Percentiles rank a stretch among this genome's conserved stretches.
These are phyloP conservation scores for Cynopterus sphinx DNA, from an alignment of 2,797 vertebrate genomes.

Conservation along the genomic window DNA sequence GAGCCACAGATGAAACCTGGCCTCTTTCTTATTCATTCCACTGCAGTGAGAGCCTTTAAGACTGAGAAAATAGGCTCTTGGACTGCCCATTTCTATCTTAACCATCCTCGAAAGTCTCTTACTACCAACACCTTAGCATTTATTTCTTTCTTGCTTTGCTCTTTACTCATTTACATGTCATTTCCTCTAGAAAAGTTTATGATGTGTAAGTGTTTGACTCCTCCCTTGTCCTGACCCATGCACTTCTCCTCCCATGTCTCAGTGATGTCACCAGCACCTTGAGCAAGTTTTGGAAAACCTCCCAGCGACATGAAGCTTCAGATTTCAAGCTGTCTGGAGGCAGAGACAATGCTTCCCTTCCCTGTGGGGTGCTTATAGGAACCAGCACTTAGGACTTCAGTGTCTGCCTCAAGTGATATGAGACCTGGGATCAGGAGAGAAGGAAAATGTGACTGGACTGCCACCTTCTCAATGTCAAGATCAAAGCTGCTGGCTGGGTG, in stretches of 20 bases:
- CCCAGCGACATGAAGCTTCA: accelerated
- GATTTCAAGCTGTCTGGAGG: background rate
- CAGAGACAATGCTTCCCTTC: background rate
- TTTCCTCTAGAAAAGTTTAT: constrained; percentile 10
- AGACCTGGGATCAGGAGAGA: background rate
- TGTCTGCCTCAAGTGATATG: background rate
- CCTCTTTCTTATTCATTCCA: background rate
- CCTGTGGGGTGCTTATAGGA: background rate
- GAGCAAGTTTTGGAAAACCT: background rate
- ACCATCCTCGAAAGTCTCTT: background rate
- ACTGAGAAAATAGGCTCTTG: background rate
- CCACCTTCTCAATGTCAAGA: background rate
- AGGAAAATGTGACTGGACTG: background rate
- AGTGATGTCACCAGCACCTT: background rate
- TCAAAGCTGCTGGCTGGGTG: background rate
- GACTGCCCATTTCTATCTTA: background rate
- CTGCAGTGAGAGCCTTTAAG: accelerated
- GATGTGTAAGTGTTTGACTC: background rate
- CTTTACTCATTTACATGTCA: constrained; percentile 23
- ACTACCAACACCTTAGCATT: background rate
- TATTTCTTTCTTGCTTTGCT: background rate
- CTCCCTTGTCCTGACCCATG: background rate
- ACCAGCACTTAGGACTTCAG: background rate
- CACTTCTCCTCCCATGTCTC: background rate
- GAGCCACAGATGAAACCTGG: background rate